Base-by-base conservation (phyloP, 2,113 vertebrate species). In the Heterotilapia buettikoferi region DNA sequence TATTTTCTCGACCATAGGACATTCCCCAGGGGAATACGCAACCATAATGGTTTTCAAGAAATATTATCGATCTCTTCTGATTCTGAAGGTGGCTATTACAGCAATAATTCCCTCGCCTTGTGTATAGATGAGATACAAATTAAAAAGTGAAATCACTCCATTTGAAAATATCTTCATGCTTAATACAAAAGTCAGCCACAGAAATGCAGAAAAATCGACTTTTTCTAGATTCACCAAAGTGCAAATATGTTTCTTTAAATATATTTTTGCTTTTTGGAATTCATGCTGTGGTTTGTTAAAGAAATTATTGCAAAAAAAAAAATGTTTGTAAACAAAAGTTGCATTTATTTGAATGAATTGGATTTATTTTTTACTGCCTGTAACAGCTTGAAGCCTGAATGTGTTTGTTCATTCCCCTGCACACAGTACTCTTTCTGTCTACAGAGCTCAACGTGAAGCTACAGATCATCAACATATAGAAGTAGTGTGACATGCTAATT, bases 21-120 rank as follows among this genome's bases (percentile, higher is more conserved):
- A 63, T 73, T 86, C 86, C 92, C 86, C 80, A 11, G 68, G 92
- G 91, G 94, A 84, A 85, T 80, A 88, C 87, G 89, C 89, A 89
- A 92, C 84, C 89, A 89, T 89, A 93, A 95, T 95, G 93, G 93
- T 94, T 94, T 95, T 94, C 38, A 26, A 95, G 90, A 94, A 95
- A 95, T 93, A 93, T 93, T 94, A 95, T 95, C 89, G 92, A 95
- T 90, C 90, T 21, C 90, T 84, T 80, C 43, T 82, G 53, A 91
- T 90, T 88, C 86, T 89, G 87, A 87, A 89, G 78, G 68, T 91
- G 87, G 83, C 68, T 53, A 84, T 86, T 73, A 43, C 45, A 31
- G 84, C 88, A 89, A 92, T 89, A 90, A 90, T 90, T 80, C 84
- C 59, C 84, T 85, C 47, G 43, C 12, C 82, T 87, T 79, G 29